Evolutionary conservation across 2,113 vertebrate genomes (phyloP), one percentile per base, ranked within the genome.

Genomic region (Antidorcas marsupialis): DNA sequence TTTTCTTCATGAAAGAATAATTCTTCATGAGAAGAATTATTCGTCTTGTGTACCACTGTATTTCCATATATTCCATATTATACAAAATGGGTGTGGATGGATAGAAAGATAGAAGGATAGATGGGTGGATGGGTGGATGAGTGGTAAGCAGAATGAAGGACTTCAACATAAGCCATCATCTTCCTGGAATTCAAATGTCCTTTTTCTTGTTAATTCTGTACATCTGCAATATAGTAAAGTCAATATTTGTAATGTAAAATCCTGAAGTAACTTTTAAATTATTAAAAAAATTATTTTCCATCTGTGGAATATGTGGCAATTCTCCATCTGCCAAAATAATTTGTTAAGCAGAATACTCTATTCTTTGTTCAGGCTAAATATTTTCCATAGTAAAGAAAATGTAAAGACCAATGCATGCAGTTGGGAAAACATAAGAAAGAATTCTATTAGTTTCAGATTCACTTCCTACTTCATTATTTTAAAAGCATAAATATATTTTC

Each of bases 311-410:
- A 89, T 67, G 50, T 94, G 39, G 12, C 33, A 87, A 27, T 87
- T 84, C 15, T 95, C 89, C 33, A 87, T 36, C 15, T 87, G 52
- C 60, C 15, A 55, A 92, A 59, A 57, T 78, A 96, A 60, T 67
- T 89, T 92, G 3, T 43, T 53, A 76, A 64, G 21, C 16, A 50
- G n/a, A 74, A 89, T 60, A 27, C 2, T 83, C 9, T 82, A 27
- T 57, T 55, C 17, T 89, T 60, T 81, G n/a, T 89, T 92, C 36
- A n/a, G 13, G 5, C 19, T 7, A 76, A 7, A 79, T 33, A 60
- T 57, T 62, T 89, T 53, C 30, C 57, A 47, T 45, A 59, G 16
- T 50, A 76, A 85, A 67, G 1, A 91, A 16, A 62, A 21, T 45
- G 7, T 25, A 81, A 76, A 93, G 53, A 91, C 2, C 14, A 28